Conservation (phyloP, 1,140 invertebrate genomes). For the Eurosta solidaginis region DNA sequence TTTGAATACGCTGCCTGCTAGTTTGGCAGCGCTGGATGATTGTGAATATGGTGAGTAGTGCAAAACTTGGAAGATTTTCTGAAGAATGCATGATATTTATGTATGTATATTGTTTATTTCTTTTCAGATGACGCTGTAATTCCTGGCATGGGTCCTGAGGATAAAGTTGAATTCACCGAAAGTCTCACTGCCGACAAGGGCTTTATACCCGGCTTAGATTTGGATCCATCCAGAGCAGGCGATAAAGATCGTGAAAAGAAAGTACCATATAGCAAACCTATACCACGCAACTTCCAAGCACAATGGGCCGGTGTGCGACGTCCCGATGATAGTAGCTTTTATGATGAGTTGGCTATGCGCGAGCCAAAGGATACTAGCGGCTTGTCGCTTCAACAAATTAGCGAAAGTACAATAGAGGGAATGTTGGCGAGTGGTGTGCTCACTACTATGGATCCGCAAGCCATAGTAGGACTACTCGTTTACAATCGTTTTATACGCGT, state of each 20-base stretch:
- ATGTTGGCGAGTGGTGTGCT: constrained; percentile 66
- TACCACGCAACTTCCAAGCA: constrained; percentile 93
- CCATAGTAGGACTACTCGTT: constrained; percentile 69
- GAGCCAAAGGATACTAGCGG: constrained; percentile 65
- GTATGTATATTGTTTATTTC: not conserved
- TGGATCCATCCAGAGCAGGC: constrained; percentile 69
- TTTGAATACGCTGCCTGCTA: constrained; percentile 88
- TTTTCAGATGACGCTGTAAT: constrained; percentile 76
- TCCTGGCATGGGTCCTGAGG: constrained; percentile 88
- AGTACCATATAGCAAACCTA: constrained; percentile 92
- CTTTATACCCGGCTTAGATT: constrained; percentile 84
- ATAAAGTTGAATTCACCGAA: constrained; percentile 73
- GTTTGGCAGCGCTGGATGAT: constrained; percentile 72
- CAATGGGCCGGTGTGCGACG: constrained; percentile 85
- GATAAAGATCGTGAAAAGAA: constrained; percentile 78
- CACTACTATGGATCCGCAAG: constrained; percentile 70
- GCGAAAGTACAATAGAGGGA: constrained; percentile 74
- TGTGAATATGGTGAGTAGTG: constrained; percentile 70
- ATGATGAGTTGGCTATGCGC: constrained; percentile 42
- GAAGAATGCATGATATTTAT: not conserved
- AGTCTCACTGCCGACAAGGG: constrained; percentile 64
- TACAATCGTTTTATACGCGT: constrained; percentile 79
- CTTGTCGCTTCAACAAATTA: constrained; percentile 66
- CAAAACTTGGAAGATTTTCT: too few species aligned
- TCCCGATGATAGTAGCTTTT: constrained; percentile 59